Evolutionary conservation across 1,140 invertebrate genomes (phyloP), one percentile per base, ranked within the genome.

Genomic region (Ostrea denselamellosa): DNA sequence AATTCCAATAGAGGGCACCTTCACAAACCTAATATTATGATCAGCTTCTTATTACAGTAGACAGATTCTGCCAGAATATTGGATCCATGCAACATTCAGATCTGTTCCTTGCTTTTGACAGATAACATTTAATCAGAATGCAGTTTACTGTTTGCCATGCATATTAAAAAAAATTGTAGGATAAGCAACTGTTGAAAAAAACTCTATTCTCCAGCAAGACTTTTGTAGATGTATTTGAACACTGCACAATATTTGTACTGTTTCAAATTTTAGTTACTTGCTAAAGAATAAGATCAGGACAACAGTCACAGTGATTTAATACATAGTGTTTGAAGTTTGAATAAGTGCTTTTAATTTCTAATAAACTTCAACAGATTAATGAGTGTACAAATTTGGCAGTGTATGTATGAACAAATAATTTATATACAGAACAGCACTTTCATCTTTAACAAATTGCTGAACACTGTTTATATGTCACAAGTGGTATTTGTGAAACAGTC

Each of bases 261-360:
- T 62, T 62, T 62, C 56, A 62, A 62, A 62, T n/a, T 7, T 19
- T 62, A n/a, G 56, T n/a, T 19, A 62, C 56, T 62, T 62, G n/a
- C 56, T 62, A 5, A 62, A 19, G 56, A 62, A 62, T 14, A 62
- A 62, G 56, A 28, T 28, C 22, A 81, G 9, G 71, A 34, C 22
- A 62, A 19, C 56, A 62, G 56, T 62, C 56, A n/a, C 56, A 62
- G 19, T 81, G 25, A 81, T 81, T 28, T 1, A 25, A 81, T 19
- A 62, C 14, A 62, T 10, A 62, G 14, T 19, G n/a, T 19, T 19
- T 3, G 34, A 44, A 44, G n/a, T 34, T 77, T 77, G 7, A 8
- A 77, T n/a, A n/a, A n/a, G n/a, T 25, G 28, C 28, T 77, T 71
- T 77, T 77, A 77, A 83, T 83, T 53, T 83, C 19, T 83, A 83